phyloP scores from a whole-genome alignment of 2,888 invertebrate species.

The Amphipoea oculea region DNA sequence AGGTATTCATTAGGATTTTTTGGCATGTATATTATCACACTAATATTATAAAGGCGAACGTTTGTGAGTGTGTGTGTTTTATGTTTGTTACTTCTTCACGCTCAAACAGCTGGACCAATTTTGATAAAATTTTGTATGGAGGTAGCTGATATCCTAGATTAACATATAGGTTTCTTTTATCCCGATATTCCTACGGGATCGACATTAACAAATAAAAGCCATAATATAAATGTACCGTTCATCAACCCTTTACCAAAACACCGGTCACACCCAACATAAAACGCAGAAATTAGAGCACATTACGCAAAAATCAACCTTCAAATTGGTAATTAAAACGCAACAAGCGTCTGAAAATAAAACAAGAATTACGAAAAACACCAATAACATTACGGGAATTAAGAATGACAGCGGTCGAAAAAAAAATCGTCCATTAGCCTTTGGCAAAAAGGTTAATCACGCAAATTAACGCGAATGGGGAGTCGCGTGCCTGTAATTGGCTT shows the following conservation, averaged over 20 bases:
- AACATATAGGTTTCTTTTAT: too few species aligned
- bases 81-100: too few species aligned
- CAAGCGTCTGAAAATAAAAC: constrained; percentile 64
- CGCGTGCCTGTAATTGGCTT: constrained; percentile 79
- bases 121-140: too few species aligned
- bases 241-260: constrained; percentile 11
- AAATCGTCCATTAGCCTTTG: constrained; percentile 71
- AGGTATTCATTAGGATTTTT: neutral
- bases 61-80: too few species aligned
- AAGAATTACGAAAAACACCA: constrained; percentile 50
- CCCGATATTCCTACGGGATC: too few species aligned
- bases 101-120: too few species aligned
- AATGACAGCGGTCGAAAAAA: constrained; percentile 73
- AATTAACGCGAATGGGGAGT: constrained; percentile 80
- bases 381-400: constrained; percentile 67
- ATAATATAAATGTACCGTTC: neutral
- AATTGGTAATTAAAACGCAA: constrained; percentile 65
- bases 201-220: neutral
- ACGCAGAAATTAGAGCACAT: constrained; percentile 46
- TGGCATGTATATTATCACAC: neutral
- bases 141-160: too few species aligned
- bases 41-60: too few species aligned
- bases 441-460: constrained; percentile 82
- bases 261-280: constrained; percentile 4
- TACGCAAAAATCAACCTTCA: constrained; percentile 48